phyloP scores from a whole-genome alignment of 2,797 vertebrate genomes.

The Simalia tracyae region DNA sequence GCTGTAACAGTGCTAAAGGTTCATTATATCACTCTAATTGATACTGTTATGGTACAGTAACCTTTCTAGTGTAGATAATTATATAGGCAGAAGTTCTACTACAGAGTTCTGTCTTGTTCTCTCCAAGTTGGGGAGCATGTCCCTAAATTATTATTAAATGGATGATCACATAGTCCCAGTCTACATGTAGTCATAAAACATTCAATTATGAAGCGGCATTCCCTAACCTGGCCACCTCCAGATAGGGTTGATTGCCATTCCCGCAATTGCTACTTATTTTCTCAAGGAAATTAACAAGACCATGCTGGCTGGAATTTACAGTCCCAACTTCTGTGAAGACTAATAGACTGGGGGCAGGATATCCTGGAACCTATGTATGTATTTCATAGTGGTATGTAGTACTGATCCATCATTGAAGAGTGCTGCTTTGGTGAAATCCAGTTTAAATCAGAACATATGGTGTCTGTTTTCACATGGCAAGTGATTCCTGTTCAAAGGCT shows the following conservation, averaged over 20 bases:
- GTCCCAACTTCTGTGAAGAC: neutral
- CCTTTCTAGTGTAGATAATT: neutral
- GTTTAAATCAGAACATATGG: neutral
- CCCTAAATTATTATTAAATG: neutral
- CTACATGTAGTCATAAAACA: too few species aligned
- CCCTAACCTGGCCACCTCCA: too few species aligned
- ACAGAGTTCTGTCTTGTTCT: neutral
- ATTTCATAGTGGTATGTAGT: neutral
- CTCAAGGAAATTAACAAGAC: neutral
- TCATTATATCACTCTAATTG: neutral
- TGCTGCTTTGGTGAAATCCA: too few species aligned
- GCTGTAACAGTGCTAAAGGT: neutral
- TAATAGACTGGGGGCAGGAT: neutral
- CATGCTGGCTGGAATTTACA: neutral
- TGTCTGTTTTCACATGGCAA: neutral
- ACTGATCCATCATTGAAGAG: neutral
- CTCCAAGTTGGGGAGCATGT: too few species aligned
- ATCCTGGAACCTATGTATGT: neutral
- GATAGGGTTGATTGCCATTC: neutral
- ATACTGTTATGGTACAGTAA: neutral
- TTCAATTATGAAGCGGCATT: too few species aligned
- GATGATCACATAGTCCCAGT: neutral
- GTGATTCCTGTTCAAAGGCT: neutral
- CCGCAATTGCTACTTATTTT: neutral
- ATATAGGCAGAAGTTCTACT: neutral